Base-by-base conservation (phyloP, 2,797 vertebrate species). In the Discoglossus pictus region DNA sequence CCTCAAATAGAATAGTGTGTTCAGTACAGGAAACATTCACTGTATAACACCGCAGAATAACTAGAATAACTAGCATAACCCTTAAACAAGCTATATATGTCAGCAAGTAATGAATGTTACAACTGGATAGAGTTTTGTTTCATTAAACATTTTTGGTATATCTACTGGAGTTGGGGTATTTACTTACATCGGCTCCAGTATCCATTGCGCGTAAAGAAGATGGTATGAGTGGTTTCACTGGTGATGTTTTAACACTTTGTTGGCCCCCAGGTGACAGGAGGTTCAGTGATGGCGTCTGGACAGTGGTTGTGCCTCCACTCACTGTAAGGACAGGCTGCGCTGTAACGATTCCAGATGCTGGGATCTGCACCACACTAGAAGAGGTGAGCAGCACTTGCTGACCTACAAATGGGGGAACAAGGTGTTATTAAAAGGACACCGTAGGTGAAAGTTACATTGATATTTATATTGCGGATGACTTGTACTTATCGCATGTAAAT, bases 181-280 rank as follows among this genome's bases (percentile, higher is more conserved):
- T n/a, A 95, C 96, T 97, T 86, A 98, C 97, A 65, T 98, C 93
- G 39, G 92, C 88, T 1, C 91, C 90, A 34, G 7, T 15, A 1
- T 62, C 50, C 51, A 63, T 0, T 6, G 64, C 46, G 9, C 73
- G 74, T 10, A 75, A 1, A 2, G 61, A 17, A 15, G 75, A 61
- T 0, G 80, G 85, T 1, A 88, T 72, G 53, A 80, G 65, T 35
- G 86, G 74, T 38, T 88, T 88, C 72, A 74, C 31, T 0, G 70
- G 21, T n/a, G 84, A 46, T 0, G 24, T 56, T 36, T 84, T 87
- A 55, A 78, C 13, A 0, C 25, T 82, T 1, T 73, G 76, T 69
- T 77, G 7, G 11, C 43, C 55, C 6, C 84, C 55, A 18, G 76
- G 74, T 42, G 81, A 69, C 17, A 89, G 74, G 1, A 85, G 73